These are phyloP conservation scores for Pyrrhia umbra DNA, from an alignment of 2,888 invertebrate species.

Conservation along the genomic window DNA sequence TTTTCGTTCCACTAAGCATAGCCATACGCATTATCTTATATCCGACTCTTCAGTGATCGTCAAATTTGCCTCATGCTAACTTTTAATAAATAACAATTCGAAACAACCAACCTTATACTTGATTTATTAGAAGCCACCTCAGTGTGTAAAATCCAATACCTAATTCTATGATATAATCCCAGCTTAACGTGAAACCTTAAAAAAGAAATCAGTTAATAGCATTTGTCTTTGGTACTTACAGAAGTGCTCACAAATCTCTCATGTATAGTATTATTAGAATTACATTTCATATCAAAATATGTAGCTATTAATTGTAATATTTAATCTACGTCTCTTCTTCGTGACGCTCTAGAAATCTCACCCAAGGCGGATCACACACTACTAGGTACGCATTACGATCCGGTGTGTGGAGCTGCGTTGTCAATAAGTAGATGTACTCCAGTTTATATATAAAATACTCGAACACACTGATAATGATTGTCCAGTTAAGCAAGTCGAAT, in stretches of 20 bases:
- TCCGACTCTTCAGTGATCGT: too few relatives aligned
- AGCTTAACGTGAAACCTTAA: neutral
- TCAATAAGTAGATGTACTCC: too few relatives aligned
- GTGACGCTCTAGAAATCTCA: neutral
- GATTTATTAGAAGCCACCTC: neutral
- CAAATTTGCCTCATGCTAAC: too few relatives aligned
- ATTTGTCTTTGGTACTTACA: neutral
- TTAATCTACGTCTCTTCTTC: neutral
- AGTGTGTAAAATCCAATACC: conserved; percentile 1
- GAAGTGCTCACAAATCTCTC: conserved; percentile 3
- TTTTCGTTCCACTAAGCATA: too few relatives aligned
- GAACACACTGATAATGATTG: too few relatives aligned
- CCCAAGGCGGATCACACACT: neutral
- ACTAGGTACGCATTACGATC: neutral
- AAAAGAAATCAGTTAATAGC: neutral
- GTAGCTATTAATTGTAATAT: conserved; percentile 1
- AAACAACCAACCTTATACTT: neutral
- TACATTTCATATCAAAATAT: conserved; percentile 8
- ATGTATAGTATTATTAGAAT: conserved; percentile 1
- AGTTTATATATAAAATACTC: too few relatives aligned
- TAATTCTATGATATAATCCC: conserved; percentile 9
- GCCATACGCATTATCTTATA: too few relatives aligned
- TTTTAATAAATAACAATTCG: neutral
- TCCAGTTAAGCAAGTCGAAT: too few relatives aligned
- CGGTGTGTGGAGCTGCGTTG: too few relatives aligned